A percentile compares a stretch with the other conserved stretches of the same genome.
These are phyloP conservation scores for Scolanthus callimorphus DNA, from an alignment of 92 coral and sea anemone genomes.

Conservation along the genomic window DNA sequence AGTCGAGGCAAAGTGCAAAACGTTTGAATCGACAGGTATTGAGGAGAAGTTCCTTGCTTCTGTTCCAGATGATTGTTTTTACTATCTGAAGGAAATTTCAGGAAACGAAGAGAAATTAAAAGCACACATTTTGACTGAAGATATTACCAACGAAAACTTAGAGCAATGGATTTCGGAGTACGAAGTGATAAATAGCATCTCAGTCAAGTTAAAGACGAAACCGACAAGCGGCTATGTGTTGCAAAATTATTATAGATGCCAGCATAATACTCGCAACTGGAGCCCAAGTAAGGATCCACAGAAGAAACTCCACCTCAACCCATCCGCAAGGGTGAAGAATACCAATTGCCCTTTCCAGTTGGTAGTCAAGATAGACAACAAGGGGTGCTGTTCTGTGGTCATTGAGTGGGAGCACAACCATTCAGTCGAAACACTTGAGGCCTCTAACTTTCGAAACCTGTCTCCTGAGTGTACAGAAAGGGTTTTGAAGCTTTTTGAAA, in stretches of 20 bases:
- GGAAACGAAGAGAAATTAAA: too few species aligned
- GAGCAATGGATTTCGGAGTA: too few species aligned
- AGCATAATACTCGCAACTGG: conserved; percentile 51
- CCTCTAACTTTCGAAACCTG: conserved; percentile 46
- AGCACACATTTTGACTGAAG: too few species aligned
- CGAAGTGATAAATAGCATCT: too few species aligned
- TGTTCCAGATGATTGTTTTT: too few species aligned
- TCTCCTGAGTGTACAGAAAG: conserved; percentile 47
- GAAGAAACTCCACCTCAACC: conserved; percentile 28
- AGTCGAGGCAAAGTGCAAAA: too few species aligned
- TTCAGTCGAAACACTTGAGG: conserved; percentile 45
- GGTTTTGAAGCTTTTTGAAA: conserved; percentile 53
- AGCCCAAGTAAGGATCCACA: conserved; percentile 57
- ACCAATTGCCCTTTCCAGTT: conserved; percentile 63
- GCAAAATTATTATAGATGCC: conserved; percentile 51
- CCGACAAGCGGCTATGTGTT: conserved; percentile 25
- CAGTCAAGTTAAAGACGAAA: conserved; percentile 21
- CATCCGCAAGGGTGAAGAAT: conserved; percentile 65
- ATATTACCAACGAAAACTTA: too few species aligned
- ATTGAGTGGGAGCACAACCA: conserved; percentile 70
- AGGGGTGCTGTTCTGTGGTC: conserved; percentile 43
- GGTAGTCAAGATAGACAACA: conserved; percentile 38
- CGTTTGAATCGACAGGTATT: too few species aligned
- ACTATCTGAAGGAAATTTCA: too few species aligned
- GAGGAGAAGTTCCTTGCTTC: too few species aligned